Evolutionary conservation across 2,113 vertebrate species (phyloP).

Genomic region (Hypocryptadius cinnamomeus): DNA sequence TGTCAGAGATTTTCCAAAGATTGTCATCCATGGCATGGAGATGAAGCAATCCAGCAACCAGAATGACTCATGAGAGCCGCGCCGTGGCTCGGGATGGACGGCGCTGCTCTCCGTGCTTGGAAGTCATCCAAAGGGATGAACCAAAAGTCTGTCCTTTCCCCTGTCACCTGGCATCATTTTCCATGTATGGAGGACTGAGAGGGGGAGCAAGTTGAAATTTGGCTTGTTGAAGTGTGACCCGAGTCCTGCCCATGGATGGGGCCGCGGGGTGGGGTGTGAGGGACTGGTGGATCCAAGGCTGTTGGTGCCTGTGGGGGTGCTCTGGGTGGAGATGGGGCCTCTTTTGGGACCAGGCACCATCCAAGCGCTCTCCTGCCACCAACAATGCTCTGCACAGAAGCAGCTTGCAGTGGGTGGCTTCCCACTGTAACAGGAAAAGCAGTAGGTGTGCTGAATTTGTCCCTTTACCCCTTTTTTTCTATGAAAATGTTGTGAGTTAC

Average conservation of each 20-base stretch:
- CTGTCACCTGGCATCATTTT: background rate
- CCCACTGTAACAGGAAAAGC: background rate
- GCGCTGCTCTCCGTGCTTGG: background rate
- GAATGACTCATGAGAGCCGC: background rate
- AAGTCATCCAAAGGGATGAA: background rate
- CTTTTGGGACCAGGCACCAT: background rate
- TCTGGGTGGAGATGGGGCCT: background rate
- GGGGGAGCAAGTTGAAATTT: slow-evolving; percentile 37
- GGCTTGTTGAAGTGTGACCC: slow-evolving; percentile 21
- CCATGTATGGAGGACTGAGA: background rate
- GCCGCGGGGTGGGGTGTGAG: background rate
- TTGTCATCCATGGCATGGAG: background rate
- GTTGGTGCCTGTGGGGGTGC: background rate
- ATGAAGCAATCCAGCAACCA: background rate
- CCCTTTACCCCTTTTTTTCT: background rate
- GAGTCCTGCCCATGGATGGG: background rate
- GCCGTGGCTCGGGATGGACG: background rate
- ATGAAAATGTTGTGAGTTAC: background rate
- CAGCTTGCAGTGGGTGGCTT: background rate
- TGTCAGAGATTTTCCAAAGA: slow-evolving; percentile 13
- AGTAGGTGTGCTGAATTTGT: background rate
- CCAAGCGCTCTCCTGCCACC: background rate
- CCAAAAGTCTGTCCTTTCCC: background rate
- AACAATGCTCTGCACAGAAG: background rate
- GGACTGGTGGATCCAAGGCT: background rate